Evolutionary conservation across 2,888 invertebrate species (phyloP), one percentile per base, ranked within the genome.

Genomic region (Chrysomela aeneicollis): DNA sequence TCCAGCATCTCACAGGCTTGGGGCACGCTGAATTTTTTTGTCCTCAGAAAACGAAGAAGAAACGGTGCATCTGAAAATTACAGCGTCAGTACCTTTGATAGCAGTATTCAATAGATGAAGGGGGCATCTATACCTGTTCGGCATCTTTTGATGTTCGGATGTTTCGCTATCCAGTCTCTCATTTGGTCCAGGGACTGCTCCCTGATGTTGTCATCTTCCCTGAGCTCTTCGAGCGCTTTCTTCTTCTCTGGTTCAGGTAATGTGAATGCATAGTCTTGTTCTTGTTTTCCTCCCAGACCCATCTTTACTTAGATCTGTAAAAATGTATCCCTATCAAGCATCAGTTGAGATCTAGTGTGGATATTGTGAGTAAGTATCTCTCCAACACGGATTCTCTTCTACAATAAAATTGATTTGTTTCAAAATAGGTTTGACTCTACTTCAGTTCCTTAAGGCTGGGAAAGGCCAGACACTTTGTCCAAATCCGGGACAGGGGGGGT

Each of bases 1-100:
- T 95, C 94, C 71, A 96, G 82, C 90, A 95, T 92, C 68, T 93
- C 92, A 75, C 94, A 93, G 0, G 95, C 91, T 79, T 92, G 88
- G 0, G 92, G 92, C 18, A 95, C 88, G 35, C 92, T 92, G 83
- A 92, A 95, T 80, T 95, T 95, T 82, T 94, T 93, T 49, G 93
- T 93, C 42, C 95, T 87, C 12, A 95, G 87, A 76, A 95, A 95
- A 51, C 95, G 87, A 47, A 95, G 85, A 15, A 95, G 85, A 78
- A 96, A 95, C 6, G 90, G 87, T 0, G 92, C 83, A 79, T 95
- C 94, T 87, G 84, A 30, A 80, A 78, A 15, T 22, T 2, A 35
- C 35, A 35, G 26, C n/a, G n/a, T n/a, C n/a, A n/a, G n/a, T n/a
- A n/a, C n/a, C n/a, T n/a, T n/a, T n/a, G n/a, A n/a, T n/a, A n/a